Conservation (phyloP, 2,888 invertebrate species). For the Ametastegia equiseti region DNA sequence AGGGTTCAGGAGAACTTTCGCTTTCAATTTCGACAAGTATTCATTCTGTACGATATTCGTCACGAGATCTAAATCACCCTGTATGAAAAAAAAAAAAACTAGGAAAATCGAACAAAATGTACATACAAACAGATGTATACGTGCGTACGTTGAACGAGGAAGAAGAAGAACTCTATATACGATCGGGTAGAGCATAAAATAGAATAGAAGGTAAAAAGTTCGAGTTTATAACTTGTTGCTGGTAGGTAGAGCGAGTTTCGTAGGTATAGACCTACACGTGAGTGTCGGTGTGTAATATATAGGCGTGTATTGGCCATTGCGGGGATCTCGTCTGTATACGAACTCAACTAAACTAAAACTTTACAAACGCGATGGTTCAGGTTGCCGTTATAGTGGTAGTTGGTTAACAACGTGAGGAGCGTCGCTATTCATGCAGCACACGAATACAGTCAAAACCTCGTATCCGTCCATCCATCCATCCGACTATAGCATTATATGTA, state of each 20-base stretch:
- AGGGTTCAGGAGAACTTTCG: no score
- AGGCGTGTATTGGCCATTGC: neutral
- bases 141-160: neutral
- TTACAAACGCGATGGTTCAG: no score
- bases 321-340: neutral
- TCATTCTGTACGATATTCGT: no score
- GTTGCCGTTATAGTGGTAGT: no score
- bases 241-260: slow-evolving; percentile 17
- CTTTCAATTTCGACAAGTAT: neutral
- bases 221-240: slow-evolving; percentile 44
- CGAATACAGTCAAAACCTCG: no score
- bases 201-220: neutral
- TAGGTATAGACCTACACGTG: neutral
- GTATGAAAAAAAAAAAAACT: neutral
- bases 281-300: no score
- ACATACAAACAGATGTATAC: neutral
- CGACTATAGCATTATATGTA: no score
- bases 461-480: slow-evolving; percentile 4
- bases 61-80: no score
- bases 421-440: no score
- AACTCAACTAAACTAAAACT: no score
- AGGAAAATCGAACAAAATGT: neutral
- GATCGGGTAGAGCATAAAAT: neutral
- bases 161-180: no score
- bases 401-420: no score